Evolutionary conservation across 2,113 vertebrate species (phyloP), one percentile per base, ranked within the genome.

Genomic region (Mellivora capensis): DNA sequence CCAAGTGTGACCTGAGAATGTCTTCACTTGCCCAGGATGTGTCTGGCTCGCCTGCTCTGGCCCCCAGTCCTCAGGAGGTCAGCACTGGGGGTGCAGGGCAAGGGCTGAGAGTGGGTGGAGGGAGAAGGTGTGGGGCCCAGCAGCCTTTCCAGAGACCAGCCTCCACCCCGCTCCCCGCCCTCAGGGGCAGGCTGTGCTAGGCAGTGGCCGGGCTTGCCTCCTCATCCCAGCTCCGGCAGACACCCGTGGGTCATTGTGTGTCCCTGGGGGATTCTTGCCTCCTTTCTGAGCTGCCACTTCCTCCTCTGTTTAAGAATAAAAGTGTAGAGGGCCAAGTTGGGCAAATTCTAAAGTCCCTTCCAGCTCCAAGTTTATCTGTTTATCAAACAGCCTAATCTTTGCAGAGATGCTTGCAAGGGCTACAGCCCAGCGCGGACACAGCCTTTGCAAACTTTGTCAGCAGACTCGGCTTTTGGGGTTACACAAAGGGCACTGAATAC

Each of bases 321-420:
- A 17, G 14, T n/a, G 1, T 57, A 67, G 64, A 88, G 91, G 67
- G 87, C 83, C 74, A 59, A 93, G 61, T 89, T 74, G 84, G 89
- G 64, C 77, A 95, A 94, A 98, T 81, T 95, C 87, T 94, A 61
- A 96, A 97, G 95, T 95, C 71, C 90, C 87, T 95, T 97, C 91
- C 52, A 96, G 83, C 76, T 95, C 90, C 96, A 96, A 82, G 95
- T 97, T 97, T 97, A 97, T 97, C 96, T 96, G 74, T 97, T 96
- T 97, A 96, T 98, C 96, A 96, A 96, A 95, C 84, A 94, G 90
- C 27, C 87, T 97, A 95, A 97, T 98, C 97, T 98, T 90, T 92
- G 67, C 91, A 87, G 95, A 94, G 90, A 90, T n/a, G 39, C 92
- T 97, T 96, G 80, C 71, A 90, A 96, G 1, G 49, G 90, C 95